Base-by-base conservation (phyloP, 2,113 vertebrate genomes). In the Vireo altiloquus region DNA sequence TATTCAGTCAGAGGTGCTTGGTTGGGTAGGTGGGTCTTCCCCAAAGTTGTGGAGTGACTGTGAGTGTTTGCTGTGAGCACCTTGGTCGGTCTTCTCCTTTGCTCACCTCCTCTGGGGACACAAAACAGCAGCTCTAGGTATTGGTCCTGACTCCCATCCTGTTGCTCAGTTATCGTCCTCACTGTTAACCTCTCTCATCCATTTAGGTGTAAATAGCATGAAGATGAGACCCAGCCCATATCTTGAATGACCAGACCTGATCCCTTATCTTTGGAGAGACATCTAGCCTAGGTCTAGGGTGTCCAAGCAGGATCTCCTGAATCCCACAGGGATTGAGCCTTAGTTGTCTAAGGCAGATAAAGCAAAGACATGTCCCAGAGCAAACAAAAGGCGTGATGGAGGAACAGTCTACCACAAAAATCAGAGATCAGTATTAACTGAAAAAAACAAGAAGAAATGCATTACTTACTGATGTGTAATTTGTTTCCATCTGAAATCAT, bases 401-500 rank as follows among this genome's bases (percentile, higher is more conserved):
- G 19, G 54, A 69, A n/a, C 13, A 61, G 13, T 27, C 16, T 63
- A 37, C 20, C 28, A 50, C 39, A 82, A 60, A 65, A 77, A 23
- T 10, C 35, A 52, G 35, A 39, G 47, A 57, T 64, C 10, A 31
- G 1, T 66, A 25, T 59, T 31, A 78, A 35, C 40, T 42, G 23
- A 37, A 65, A n/a, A 59, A 71, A 56, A 18, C 5, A 31, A 80
- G 22, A n/a, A 40, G 20, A 71, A 83, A 63, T 56, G 33, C 8
- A 11, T 60, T 92, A 94, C 95, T 97, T 94, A 97, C 94, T 57
- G 96, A 68, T 71, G 85, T 71, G 76, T 19, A 56, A 46, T 54
- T 90, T 92, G 40, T 89, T 94, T 96, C 90, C 93, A 95, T 95
- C 79, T 83, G 90, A 65, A 77, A 33, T 96, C 68, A 96, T 17